Conservation (phyloP, 2,797 vertebrate genomes). For the Vultur gryphus region DNA sequence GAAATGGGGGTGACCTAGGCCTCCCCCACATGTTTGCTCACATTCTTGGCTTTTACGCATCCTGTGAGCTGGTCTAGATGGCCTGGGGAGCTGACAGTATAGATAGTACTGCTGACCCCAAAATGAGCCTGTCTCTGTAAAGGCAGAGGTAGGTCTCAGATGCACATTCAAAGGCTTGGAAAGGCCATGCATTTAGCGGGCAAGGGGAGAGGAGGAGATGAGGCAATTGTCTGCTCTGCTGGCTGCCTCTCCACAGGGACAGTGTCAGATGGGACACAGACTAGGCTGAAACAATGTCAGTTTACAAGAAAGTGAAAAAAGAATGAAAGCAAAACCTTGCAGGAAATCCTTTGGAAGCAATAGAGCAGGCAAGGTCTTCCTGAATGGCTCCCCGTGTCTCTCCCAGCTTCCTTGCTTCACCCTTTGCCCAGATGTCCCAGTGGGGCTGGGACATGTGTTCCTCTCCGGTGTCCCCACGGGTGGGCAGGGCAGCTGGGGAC, state of each 20-base stretch:
- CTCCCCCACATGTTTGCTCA: neutral
- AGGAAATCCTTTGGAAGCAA: constrained; percentile 76
- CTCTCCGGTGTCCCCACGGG: neutral
- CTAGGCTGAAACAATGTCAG: neutral
- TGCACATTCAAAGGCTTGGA: neutral
- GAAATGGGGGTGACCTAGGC: neutral
- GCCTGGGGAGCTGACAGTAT: neutral
- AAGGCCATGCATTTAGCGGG: neutral
- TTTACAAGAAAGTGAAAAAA: neutral
- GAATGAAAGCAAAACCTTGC: constrained; percentile 40
- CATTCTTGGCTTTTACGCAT: neutral
- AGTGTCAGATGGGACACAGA: neutral
- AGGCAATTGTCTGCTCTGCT: neutral
- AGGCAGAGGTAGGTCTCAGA: neutral
- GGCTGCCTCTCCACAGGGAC: neutral
- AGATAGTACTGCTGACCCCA: neutral
- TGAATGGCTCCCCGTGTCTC: constrained; percentile 61
- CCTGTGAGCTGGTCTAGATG: neutral
- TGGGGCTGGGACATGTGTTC: neutral
- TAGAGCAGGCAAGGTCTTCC: constrained; percentile 64
- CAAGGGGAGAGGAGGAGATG: neutral
- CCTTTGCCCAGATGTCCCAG: neutral
- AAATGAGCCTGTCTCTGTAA: neutral
- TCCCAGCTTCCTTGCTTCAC: neutral
- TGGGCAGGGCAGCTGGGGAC: neutral